phyloP scores from a whole-genome alignment of 2,888 invertebrate genomes.

The Electrophaes corylata region DNA sequence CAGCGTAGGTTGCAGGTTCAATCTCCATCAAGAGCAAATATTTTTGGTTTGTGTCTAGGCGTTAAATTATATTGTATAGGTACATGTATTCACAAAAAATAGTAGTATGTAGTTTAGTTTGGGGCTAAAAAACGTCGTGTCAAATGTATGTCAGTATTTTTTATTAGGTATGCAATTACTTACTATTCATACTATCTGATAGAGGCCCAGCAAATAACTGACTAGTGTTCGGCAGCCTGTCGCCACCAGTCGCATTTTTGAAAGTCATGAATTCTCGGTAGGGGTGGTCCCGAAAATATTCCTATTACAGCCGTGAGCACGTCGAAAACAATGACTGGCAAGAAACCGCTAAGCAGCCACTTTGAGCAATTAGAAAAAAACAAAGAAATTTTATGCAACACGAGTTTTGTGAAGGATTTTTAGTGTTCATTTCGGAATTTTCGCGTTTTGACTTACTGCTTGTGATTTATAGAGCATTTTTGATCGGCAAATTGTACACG shows the following conservation, averaged over 20 bases:
- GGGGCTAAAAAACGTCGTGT: no score
- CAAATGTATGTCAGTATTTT: no score
- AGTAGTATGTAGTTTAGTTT: no score
- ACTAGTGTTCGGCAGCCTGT: conserved; percentile 49
- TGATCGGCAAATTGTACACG: background rate
- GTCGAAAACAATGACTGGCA: conserved; percentile 81
- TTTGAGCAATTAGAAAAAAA: conserved; percentile 81
- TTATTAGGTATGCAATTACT: conserved; percentile 8
- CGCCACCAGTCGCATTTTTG: conserved; percentile 58
- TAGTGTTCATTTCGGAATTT: conserved; percentile 1
- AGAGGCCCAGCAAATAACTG: conserved; percentile 43
- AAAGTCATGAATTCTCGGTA: conserved; percentile 72
- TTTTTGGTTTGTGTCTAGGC: no score
- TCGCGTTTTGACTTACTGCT: background rate
- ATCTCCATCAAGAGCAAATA: no score
- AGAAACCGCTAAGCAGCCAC: conserved; percentile 78
- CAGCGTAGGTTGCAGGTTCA: no score
- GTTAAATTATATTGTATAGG: no score
- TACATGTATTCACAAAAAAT: no score
- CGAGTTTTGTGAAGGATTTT: conserved; percentile 41
- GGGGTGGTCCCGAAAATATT: conserved; percentile 72
- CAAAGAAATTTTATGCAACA: conserved; percentile 80
- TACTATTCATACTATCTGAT: conserved; percentile 26
- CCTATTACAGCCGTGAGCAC: conserved; percentile 67
- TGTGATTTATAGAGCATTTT: background rate